A percentile compares a stretch with the other conserved stretches of the same genome.
These are phyloP conservation scores for Coptodon rendalli DNA, from an alignment of 2,113 vertebrate species.

Conservation along the genomic window DNA sequence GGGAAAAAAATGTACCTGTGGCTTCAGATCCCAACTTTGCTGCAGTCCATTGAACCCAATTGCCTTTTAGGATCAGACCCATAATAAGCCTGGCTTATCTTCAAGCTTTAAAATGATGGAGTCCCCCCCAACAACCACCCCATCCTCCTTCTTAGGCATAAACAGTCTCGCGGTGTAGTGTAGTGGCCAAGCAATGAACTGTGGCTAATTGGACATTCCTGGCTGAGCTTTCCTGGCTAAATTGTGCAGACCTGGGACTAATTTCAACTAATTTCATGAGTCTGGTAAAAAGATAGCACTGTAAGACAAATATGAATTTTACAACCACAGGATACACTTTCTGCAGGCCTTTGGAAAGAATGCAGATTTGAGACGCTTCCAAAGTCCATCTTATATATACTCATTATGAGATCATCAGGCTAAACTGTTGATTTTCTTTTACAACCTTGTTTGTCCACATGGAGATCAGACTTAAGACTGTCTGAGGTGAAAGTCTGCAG, in stretches of 20 bases:
- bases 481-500: neutral
- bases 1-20: neutral
- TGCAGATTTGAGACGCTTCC: neutral
- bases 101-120: constrained; percentile 30
- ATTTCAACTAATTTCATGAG: neutral
- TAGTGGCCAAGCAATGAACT: constrained; percentile 21
- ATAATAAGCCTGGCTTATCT: constrained; percentile 34
- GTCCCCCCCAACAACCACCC: neutral
- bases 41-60: constrained; percentile 24
- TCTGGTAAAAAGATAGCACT: neutral
- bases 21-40: neutral
- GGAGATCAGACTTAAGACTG: neutral
- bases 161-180: constrained; percentile 8
- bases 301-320: neutral
- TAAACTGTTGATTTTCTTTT: neutral
- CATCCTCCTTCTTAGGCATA: neutral
- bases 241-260: neutral
- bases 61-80: constrained; percentile 6
- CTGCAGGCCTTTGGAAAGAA: rapidly evolving
- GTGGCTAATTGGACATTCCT: constrained; percentile 1
- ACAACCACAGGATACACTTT: neutral
- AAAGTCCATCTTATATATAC: neutral
- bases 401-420: neutral
- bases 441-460: neutral
- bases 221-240: neutral